Base-by-base conservation (phyloP, 2,797 vertebrate species). In the Gymnothorax javanicus region DNA sequence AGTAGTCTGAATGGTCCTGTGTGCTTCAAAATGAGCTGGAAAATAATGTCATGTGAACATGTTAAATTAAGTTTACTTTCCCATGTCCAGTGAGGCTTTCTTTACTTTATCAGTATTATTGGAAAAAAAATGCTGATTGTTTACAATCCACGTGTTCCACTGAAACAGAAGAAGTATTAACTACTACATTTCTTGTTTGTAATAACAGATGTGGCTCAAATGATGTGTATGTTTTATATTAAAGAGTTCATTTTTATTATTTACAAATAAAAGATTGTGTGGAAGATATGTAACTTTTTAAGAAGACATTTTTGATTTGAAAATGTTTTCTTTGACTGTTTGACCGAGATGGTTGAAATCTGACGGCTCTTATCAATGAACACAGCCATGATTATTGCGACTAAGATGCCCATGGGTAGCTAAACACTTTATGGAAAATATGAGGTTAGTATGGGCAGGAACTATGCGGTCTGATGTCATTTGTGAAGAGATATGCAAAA, bases 41-140 rank as follows among this genome's bases (percentile, higher is more conserved):
- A 96, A 96, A 95, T 97, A 96, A 97, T 95, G 94, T 97, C 95
- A 95, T 96, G 96, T 97, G 96, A 96, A 96, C 96, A 96, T 94
- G 96, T 98, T 98, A 96, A 96, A 97, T 96, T 96, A 97, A 97
- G 97, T 96, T 97, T 99, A 97, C 96, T 96, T 98, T 99, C 97
- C 90, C 95, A 97, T 96, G 97, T 96, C 96, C 95, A 92, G 95
- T 94, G 94, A 93, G 96, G 96, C 92, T 93, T 94, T 93, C 91
- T 96, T 96, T 96, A 94, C 94, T 96, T 96, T 96, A 94, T 96
- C 95, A 95, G 96, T 96, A 96, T 96, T 96, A 95, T 87, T 88
- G 89, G 89, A 43, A 43, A 92, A 94, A 4, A 92, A 93, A 94
- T 96, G 95, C 95, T 96, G 95, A 96, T 95, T 96, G 96, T 96